Base-by-base conservation (phyloP, 1,140 invertebrate genomes). In the Orussus abietinus region DNA sequence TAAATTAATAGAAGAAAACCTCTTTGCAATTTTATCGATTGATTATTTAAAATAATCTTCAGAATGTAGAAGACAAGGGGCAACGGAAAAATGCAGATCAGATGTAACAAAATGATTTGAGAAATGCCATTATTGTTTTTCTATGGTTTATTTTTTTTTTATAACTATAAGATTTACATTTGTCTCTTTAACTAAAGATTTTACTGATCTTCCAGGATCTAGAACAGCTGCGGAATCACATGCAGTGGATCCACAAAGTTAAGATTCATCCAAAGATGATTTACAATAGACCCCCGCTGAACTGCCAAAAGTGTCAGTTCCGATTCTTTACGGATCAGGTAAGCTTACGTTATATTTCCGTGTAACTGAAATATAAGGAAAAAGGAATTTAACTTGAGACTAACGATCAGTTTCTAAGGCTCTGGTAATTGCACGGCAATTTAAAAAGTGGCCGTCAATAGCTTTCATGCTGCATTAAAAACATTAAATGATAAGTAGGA, bases 231-330 rank as follows among this genome's bases (percentile, higher is more conserved):
- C 75, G 90, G 47, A 93, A 92, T 69, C 92, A 95, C 62, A 95
- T 95, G 92, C 89, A 92, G 57, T 93, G 90, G 89, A 92, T 93
- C 61, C 92, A 94, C 64, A 93, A 94, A 80, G 90, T 94, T 36
- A 94, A 94, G 74, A 94, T 94, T 59, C 91, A 94, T 76, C 91
- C 90, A 45, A 94, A 94, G 74, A 94, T 94, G 91, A 92, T 94
- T 46, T 90, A 92, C 62, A 93, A 92, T 70, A 77, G 90, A 71
- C 91, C 92, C 45, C 92, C 92, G 20, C 75, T 96, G 38, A 96
- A 95, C 67, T 96, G 92, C 69, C 91, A 94, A 67, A 94, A 96
- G 66, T 96, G 93, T 79, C 89, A 95, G 72, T 94, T 92, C 68
- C 69, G 85, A 38, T 87, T 87, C 66, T 87, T 86, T 60, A 86